Percentiles rank a stretch among this genome's conserved stretches.
phyloP scores from a whole-genome alignment of 2,888 invertebrate species.

The Archaeoteleia sp. region DNA sequence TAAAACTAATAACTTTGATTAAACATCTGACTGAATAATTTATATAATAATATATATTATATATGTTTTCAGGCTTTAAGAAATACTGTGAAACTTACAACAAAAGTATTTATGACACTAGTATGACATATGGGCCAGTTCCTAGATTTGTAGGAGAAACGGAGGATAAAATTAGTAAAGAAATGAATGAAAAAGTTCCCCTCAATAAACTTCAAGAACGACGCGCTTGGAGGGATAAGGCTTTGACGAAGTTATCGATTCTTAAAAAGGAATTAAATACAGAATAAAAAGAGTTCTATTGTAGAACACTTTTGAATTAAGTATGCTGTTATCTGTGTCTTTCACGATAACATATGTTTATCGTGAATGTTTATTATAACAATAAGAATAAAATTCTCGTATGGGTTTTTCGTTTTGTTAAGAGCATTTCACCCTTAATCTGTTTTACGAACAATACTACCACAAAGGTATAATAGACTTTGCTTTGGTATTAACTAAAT shows the following conservation, averaged over 20 bases:
- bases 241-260: constrained; percentile 86
- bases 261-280: constrained; percentile 84
- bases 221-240: constrained; percentile 88
- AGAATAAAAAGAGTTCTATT: too few relatives aligned
- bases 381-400: too few relatives aligned
- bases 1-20: neutral
- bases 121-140: constrained; percentile 84
- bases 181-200: constrained; percentile 85
- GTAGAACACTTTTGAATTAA: too few relatives aligned
- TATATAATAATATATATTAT: constrained; percentile 7
- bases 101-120: constrained; percentile 79
- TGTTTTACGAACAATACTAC: too few relatives aligned
- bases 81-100: constrained; percentile 80
- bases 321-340: too few relatives aligned
- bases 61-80: constrained; percentile 78
- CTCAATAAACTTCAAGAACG: constrained; percentile 83
- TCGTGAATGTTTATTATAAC: too few relatives aligned
- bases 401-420: too few relatives aligned
- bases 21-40: constrained; percentile 5
- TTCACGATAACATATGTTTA: too few relatives aligned
- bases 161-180: constrained; percentile 81
- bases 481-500: too few relatives aligned
- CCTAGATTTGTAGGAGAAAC: constrained; percentile 84
- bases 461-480: too few relatives aligned
- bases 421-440: too few relatives aligned